Base-by-base conservation (phyloP, 2,113 vertebrate species). In the human region DNA sequence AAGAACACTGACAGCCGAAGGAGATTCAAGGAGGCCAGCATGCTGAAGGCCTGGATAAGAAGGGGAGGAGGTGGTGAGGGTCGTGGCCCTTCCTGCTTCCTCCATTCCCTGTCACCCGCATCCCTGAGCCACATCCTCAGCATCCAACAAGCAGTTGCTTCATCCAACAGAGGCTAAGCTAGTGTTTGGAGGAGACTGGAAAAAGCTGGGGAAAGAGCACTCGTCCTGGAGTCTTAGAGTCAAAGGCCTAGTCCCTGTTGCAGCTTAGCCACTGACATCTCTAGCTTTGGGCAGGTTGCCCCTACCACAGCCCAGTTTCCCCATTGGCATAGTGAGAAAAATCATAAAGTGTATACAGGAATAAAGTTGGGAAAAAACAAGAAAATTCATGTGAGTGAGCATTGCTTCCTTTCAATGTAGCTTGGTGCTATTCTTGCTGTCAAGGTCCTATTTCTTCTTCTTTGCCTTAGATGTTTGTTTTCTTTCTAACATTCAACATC, bases 11-110 rank as follows among this genome's bases (percentile, higher is more conserved):
- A 16, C 14, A 97, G 0, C 61, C 55, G 9, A 76, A 95, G 32
- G 55, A 43, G 6, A 25, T 12, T 90, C 66, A 95, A 23, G 50
- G 30, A 16, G 23, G 93, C 93, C 32, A 73, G 0, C 0, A 35
- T 0, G 0, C 64, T 57, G 70, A 97, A 97, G 40, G 88, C 97
- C 97, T 97, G 38, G 18, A 14, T 9, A 50, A 23, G 50, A 10
- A 16, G 4, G n/a, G 27, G 52, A 75, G 30, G 40, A 30, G 38
- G 17, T 0, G 0, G 48, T 64, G 82, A 85, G 32, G 6, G 27
- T 30, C 6, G 0, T 40, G 80, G 6, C n/a, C 22, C 38, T 32
- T 73, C 55, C 38, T 32, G 18, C 40, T 64, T 50, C 50, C 50
- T 40, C 17, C 6, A 14, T 1, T 50, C 45, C 40, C 3, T 4